Percentiles rank a stretch among this genome's conserved stretches.
Conservation (phyloP, 2,113 vertebrate genomes). For the Stegastes partitus region DNA sequence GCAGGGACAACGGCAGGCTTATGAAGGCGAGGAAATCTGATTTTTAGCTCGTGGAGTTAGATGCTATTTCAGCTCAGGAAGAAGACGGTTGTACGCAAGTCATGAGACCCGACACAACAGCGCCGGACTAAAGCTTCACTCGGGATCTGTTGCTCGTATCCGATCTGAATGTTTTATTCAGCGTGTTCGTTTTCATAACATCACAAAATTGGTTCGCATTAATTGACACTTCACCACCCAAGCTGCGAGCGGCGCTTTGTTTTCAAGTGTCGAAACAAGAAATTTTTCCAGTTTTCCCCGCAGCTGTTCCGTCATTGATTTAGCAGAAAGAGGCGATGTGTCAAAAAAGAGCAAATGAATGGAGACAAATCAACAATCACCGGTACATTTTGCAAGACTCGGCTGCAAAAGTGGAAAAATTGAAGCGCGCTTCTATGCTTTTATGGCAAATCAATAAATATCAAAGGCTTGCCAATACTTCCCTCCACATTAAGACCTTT, state of each 20-base stretch:
- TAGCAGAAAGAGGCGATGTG: neutral
- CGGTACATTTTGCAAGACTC: too few species aligned
- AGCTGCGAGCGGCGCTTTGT: neutral
- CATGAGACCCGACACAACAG: neutral
- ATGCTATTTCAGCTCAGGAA: constrained; percentile 12
- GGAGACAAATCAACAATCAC: too few species aligned
- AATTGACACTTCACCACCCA: neutral
- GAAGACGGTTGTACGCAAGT: neutral
- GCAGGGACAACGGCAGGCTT: constrained; percentile 9
- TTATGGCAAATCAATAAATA: too few species aligned
- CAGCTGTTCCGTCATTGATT: neutral
- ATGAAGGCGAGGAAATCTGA: constrained; percentile 18
- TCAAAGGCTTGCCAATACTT: neutral
- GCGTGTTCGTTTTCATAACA: neutral
- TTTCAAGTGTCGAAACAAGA: neutral
- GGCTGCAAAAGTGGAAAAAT: too few species aligned
- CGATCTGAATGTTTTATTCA: neutral
- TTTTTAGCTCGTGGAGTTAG: neutral
- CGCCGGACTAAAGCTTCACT: neutral
- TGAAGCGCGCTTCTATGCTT: too few species aligned
- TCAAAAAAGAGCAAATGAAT: neutral
- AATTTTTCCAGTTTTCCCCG: neutral
- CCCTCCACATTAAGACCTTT: neutral
- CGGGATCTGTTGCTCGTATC: neutral
- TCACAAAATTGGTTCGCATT: neutral